phyloP scores from a whole-genome alignment of 2,113 vertebrate genomes.

The Hypanus sabinus region DNA sequence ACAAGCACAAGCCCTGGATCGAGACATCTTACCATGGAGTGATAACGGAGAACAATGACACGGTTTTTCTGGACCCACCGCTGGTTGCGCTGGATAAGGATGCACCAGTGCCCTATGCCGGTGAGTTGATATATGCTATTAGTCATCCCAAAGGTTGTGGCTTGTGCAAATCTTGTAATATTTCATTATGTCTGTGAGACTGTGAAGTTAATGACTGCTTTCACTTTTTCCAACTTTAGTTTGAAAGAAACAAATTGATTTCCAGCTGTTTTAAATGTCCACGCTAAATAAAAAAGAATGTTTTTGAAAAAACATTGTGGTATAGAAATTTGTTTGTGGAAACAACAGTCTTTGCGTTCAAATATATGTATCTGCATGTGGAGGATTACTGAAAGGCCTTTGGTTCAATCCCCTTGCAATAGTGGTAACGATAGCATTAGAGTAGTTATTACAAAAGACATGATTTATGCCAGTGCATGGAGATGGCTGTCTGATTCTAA shows the following conservation, averaged over 20 bases:
- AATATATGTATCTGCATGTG: background rate
- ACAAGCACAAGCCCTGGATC: constrained; percentile 97
- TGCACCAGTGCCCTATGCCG: constrained; percentile 87
- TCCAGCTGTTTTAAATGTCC: background rate
- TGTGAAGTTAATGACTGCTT: no score
- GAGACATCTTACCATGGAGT: constrained; percentile 93
- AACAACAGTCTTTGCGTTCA: background rate
- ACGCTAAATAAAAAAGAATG: background rate
- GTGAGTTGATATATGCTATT: constrained; percentile 52
- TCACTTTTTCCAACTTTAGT: background rate
- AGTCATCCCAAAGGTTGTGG: background rate
- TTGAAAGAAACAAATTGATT: background rate
- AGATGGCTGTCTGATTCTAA: background rate
- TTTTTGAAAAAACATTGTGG: background rate
- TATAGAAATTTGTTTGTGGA: background rate
- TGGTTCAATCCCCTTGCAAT: background rate
- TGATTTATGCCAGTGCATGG: background rate
- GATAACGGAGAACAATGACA: constrained; percentile 87
- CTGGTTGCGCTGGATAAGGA: constrained; percentile 95
- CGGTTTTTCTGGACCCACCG: constrained; percentile 87
- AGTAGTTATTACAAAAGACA: background rate
- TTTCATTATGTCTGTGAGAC: background rate
- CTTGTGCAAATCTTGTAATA: background rate
- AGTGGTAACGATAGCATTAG: background rate
- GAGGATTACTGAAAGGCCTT: background rate